Evolutionary conservation across 2,888 invertebrate genomes (phyloP), one percentile per base, ranked within the genome.

Genomic region (Ceraclea dissimilis): DNA sequence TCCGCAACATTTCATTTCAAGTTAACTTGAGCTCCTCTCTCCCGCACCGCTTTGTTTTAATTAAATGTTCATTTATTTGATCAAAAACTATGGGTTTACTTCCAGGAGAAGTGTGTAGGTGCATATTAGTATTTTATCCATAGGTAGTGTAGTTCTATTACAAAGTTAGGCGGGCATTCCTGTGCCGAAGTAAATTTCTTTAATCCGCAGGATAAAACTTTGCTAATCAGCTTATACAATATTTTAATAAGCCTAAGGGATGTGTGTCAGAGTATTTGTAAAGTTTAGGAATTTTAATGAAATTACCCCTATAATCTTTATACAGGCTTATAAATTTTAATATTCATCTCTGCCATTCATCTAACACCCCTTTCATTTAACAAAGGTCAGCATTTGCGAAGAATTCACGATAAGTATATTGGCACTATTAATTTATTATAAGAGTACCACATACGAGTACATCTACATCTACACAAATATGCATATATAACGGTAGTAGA

Each of bases 241-340:
- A 46, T 46, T 46, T 46, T 46, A 46, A 46, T 46, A 46, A 46
- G 46, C 19, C 46, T 11, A 46, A 46, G 20, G 46, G 19, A 46
- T 46, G 20, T 46, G 46, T 46, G 46, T 46, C 18, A 20, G 46
- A 46, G 16, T 46, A 18, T 20, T 46, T 46, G 19, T 46, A 19
- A 46, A 39, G 39, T 39, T 39, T 39, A 8, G 39, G 39, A 39
- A 39, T 39, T 39, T 39, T 39, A 39, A 39, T 39, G 39, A 39
- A 39, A 39, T 39, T 39, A 39, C 39, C 39, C 39, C 39, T 13
- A 39, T 39, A 39, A 39, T 39, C 39, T 39, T 39, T 39, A 39
- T 16, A 39, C 39, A 16, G 39, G n/a, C 39, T 39, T 8, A 39
- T 39, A 39, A 39, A 39, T 39, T 39, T 39, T n/a, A 39, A 39